phyloP scores from a whole-genome alignment of 2,113 vertebrate genomes.

The Muntiacus reevesi region DNA sequence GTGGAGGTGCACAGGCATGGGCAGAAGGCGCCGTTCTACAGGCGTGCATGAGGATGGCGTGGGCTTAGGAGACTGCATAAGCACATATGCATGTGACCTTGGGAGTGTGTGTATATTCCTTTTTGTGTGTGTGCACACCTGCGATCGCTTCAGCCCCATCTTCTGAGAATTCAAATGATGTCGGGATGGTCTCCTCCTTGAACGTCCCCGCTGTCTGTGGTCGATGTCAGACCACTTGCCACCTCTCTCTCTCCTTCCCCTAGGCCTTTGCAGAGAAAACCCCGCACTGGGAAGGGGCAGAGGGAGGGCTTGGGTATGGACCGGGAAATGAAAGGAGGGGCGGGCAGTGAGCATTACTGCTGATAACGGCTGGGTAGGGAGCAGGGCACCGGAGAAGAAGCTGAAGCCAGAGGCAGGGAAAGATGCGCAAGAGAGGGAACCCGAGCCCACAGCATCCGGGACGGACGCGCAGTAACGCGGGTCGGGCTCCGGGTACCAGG shows the following conservation, averaged over 20 bases:
- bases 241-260: background rate
- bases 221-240: background rate
- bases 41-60: background rate
- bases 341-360: background rate
- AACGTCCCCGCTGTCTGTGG: background rate
- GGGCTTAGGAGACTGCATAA: background rate
- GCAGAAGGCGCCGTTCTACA: background rate
- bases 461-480: background rate
- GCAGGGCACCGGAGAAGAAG: background rate
- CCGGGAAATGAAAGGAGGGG: background rate
- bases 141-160: background rate
- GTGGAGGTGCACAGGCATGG: background rate
- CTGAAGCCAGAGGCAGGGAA: background rate
- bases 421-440: background rate
- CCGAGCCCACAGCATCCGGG: background rate
- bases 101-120: background rate
- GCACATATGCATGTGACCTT: background rate
- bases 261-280: background rate
- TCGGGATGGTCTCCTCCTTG: background rate
- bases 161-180: conserved; percentile 17
- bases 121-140: background rate
- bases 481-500: background rate
- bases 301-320: background rate
- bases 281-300: background rate
- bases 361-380: background rate